Evolutionary conservation across 2,888 invertebrate species (phyloP), one percentile per base, ranked within the genome.

Genomic region (Standfussiana lucernea): DNA sequence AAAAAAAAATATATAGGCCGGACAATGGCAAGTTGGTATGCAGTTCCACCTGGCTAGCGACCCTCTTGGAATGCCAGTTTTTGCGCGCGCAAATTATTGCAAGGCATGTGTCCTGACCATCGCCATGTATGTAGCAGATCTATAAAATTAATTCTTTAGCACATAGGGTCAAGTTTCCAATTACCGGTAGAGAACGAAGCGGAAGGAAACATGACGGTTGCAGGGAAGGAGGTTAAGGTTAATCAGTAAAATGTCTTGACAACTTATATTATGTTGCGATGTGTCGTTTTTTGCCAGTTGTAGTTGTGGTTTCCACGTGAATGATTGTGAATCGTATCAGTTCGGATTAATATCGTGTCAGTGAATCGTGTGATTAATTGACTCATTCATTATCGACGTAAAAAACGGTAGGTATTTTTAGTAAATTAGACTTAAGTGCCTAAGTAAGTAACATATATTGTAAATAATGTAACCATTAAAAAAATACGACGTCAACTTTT

Each of bases 1-100:
- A 86, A 88, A 86, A 78, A 86, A 78, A 73, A 75, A 72, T 42
- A 78, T 84, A 78, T 84, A 79, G 77, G 75, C 69, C 73, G 67
- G 61, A 84, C 82, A 78, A 82, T 79, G 79, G 72, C 79, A 84
- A 88, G 81, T 85, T 84, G 79, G 79, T 66, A 81, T 76, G 82
- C 74, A 73, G 85, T 80, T 87, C 75, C 82, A 87, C 87, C 87
- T 87, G 85, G 82, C 85, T 85, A 80, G 82, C 82, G 88, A 87
- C 88, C 85, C 87, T 79, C 65, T 79, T 64, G 68, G 82, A 88
- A 88, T 88, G 82, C 62, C 67, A 77, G 62, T 85, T 87, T 87
- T 88, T 87, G 82, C 82, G 75, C 50, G 72, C 72, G 76, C 71
- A 79, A 86, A 79, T 82, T 69, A 82, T 79, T 75, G 53, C 69